These are phyloP conservation scores for Syrphus vitripennis DNA, from an alignment of 2,888 invertebrate genomes.

Conservation along the genomic window DNA sequence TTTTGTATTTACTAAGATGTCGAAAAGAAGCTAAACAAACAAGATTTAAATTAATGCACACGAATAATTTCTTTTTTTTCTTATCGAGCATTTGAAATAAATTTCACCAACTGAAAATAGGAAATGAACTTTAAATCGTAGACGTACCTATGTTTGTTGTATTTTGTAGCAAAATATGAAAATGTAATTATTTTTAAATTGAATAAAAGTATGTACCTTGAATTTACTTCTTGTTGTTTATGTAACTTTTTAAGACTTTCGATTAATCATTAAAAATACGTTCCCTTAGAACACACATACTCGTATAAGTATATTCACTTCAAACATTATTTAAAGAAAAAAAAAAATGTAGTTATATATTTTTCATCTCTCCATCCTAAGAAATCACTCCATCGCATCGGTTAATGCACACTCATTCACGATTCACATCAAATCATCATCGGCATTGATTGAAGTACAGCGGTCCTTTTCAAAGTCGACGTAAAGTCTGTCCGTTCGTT, in stretches of 20 bases:
- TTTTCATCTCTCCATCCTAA: conserved; percentile 28
- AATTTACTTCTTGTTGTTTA: background rate
- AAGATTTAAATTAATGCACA: background rate
- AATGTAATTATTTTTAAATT: background rate
- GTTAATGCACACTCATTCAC: conserved; percentile 65
- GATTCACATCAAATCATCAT: conserved; percentile 70
- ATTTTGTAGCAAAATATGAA: background rate
- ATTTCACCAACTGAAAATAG: too few species aligned
- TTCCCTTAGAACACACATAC: background rate
- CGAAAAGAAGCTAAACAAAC: background rate
- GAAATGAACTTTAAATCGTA: background rate
- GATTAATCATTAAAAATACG: conserved; percentile 30
- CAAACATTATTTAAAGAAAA: background rate
- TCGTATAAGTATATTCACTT: too few species aligned
- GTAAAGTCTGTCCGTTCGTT: conserved; percentile 65
- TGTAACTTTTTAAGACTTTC: background rate
- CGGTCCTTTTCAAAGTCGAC: conserved; percentile 69
- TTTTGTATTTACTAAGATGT: background rate
- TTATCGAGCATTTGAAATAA: too few species aligned
- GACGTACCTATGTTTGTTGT: background rate
- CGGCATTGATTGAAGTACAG: conserved; percentile 71
- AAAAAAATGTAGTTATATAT: conserved; percentile 31
- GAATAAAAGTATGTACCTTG: background rate
- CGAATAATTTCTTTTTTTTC: background rate
- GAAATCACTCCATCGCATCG: conserved; percentile 52